phyloP scores from a whole-genome alignment of 1,140 invertebrate genomes.

The Penaeus indicus region DNA sequence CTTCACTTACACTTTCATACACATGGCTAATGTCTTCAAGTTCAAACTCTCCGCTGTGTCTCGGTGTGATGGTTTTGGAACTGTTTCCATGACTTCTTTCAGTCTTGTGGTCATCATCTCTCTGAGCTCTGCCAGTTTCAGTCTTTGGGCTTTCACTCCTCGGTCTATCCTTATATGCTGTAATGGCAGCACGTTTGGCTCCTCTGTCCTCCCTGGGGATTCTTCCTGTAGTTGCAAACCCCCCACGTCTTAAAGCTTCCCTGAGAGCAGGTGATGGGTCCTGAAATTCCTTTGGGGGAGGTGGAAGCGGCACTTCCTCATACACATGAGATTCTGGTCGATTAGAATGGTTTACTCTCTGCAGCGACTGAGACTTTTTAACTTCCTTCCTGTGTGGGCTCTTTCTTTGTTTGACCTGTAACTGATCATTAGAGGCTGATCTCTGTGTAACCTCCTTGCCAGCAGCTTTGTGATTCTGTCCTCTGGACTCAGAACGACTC shows the following conservation, averaged over 20 bases:
- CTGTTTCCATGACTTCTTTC: constrained; percentile 28
- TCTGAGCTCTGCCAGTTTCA: constrained; percentile 55
- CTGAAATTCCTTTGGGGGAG: constrained; percentile 84
- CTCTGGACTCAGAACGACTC: constrained; percentile 47
- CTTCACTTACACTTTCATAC: constrained; percentile 78
- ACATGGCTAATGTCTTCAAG: constrained; percentile 77
- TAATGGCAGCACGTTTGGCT: constrained; percentile 42
- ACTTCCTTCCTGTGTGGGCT: constrained; percentile 65
- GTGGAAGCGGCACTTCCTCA: constrained; percentile 82
- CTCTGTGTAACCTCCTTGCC: constrained; percentile 62
- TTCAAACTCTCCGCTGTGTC: constrained; percentile 61
- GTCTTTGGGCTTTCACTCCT: constrained; percentile 66
- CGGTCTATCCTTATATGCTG: constrained; percentile 57
- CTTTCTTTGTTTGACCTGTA: constrained; percentile 61
- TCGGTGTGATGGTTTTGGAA: constrained; percentile 42
- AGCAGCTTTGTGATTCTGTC: constrained; percentile 40
- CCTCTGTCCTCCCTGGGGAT: constrained; percentile 59
- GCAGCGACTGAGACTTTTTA: constrained; percentile 66
- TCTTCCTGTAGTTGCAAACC: constrained; percentile 63
- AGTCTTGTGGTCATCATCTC: constrained; percentile 48
- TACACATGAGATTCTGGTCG: constrained; percentile 72
- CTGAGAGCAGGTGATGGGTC: constrained; percentile 76
- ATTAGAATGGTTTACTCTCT: constrained; percentile 65
- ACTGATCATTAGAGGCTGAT: constrained; percentile 64
- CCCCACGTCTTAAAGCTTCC: constrained; percentile 45